These are phyloP conservation scores for Neosalanx taihuensis DNA, from an alignment of 2,797 vertebrate genomes.

Conservation along the genomic window DNA sequence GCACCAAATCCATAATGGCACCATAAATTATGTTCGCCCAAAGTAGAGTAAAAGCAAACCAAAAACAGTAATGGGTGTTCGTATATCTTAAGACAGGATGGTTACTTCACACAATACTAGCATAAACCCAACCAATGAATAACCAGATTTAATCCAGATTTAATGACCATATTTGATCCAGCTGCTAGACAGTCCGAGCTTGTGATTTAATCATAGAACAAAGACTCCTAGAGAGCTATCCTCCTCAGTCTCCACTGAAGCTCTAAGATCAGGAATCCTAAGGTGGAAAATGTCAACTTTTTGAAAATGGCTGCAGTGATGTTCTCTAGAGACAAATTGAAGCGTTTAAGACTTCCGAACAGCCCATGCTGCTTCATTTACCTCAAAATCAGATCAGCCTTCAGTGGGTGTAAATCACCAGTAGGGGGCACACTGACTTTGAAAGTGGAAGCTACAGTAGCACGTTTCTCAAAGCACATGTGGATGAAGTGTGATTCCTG, in stretches of 20 bases:
- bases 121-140: too few species aligned
- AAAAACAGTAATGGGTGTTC: too few species aligned
- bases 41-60: too few species aligned
- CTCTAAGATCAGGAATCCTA: not conserved
- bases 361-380: conserved; percentile 65
- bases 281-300: conserved; percentile 43
- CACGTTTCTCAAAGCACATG: conserved; percentile 26
- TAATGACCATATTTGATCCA: too few species aligned
- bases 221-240: not conserved
- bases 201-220: not conserved
- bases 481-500: conserved; percentile 38
- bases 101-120: too few species aligned
- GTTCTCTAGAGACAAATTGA: conserved; percentile 68
- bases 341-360: conserved; percentile 65
- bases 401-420: conserved; percentile 35
- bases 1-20: too few species aligned
- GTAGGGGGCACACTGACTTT: conserved; percentile 68
- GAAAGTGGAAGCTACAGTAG: conserved; percentile 30
- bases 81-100: too few species aligned
- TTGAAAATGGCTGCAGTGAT: conserved; percentile 61
- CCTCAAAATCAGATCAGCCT: conserved; percentile 53
- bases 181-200: not conserved
- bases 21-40: too few species aligned
- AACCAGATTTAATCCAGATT: too few species aligned
- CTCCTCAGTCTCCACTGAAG: not conserved